Evolutionary conservation across 2,797 vertebrate species (phyloP).

Genomic region (Tolypeutes matacus): DNA sequence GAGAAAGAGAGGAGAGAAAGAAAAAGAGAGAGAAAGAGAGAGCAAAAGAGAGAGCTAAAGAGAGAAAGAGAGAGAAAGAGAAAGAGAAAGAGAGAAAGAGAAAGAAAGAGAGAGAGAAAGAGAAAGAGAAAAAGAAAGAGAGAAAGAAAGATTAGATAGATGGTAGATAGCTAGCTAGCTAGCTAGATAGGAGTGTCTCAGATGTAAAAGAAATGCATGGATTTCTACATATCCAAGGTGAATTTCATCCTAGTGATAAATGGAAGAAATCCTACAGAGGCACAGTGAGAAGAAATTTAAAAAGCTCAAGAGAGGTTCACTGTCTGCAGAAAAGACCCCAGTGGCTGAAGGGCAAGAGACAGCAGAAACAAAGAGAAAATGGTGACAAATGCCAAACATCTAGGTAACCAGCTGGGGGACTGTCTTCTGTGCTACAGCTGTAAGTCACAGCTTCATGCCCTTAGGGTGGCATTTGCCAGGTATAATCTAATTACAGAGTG

Average conservation of each 20-base stretch:
- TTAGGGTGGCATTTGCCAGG: background rate
- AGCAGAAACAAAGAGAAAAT: background rate
- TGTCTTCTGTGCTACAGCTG: too few species aligned
- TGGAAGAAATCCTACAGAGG: background rate
- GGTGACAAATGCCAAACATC: too few species aligned
- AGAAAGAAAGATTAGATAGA: too few species aligned
- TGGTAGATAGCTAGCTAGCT: too few species aligned
- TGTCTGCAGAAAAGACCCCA: background rate
- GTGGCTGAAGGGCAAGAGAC: background rate
- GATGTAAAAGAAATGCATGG: background rate
- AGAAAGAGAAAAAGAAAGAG: too few species aligned
- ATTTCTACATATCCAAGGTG: background rate
- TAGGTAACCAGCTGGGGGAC: too few species aligned
- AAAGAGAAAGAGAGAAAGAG: too few species aligned
- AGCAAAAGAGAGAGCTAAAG: too few species aligned
- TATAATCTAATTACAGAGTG: background rate
- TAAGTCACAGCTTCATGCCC: accelerated
- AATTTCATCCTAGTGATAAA: background rate
- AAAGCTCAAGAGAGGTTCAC: accelerated
- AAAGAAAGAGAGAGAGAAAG: too few species aligned
- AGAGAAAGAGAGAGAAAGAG: too few species aligned
- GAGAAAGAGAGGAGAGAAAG: too few species aligned
- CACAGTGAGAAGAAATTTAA: background rate
- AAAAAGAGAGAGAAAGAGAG: too few species aligned
- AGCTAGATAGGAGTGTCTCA: background rate